These are phyloP conservation scores for Samia ricini DNA, from an alignment of 1,140 invertebrate species.

Conservation along the genomic window DNA sequence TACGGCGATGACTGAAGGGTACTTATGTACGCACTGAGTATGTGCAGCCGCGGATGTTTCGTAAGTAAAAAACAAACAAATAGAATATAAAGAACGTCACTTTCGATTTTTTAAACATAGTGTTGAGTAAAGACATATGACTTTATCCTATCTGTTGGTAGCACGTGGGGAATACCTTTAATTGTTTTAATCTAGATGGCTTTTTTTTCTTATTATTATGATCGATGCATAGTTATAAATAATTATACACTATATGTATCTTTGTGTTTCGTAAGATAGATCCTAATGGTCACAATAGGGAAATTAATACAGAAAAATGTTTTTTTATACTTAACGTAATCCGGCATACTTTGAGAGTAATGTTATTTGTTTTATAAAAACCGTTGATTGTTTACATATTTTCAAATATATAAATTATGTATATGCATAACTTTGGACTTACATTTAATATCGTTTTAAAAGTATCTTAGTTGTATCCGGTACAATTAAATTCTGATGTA, in stretches of 20 bases:
- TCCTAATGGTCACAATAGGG: too few relatives aligned
- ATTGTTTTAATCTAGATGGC: not conserved
- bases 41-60: constrained; percentile 26
- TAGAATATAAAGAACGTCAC: constrained; percentile 16
- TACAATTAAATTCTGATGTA: not conserved
- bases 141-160: not conserved
- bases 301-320: too few relatives aligned
- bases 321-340: too few relatives aligned
- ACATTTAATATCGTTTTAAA: not conserved
- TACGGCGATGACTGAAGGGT: not conserved
- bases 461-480: not conserved
- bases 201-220: not conserved
- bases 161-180: constrained; percentile 14
- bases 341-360: too few relatives aligned
- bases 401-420: too few relatives aligned
- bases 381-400: too few relatives aligned
- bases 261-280: too few relatives aligned
- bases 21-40: not conserved
- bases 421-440: not conserved
- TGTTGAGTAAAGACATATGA: constrained; percentile 1
- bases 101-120: constrained; percentile 19
- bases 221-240: not conserved
- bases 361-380: too few relatives aligned
- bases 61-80: constrained; percentile 27
- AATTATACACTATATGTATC: too few relatives aligned